These are phyloP conservation scores for Crax fasciolata DNA, from an alignment of 2,797 vertebrate species.

Conservation along the genomic window DNA sequence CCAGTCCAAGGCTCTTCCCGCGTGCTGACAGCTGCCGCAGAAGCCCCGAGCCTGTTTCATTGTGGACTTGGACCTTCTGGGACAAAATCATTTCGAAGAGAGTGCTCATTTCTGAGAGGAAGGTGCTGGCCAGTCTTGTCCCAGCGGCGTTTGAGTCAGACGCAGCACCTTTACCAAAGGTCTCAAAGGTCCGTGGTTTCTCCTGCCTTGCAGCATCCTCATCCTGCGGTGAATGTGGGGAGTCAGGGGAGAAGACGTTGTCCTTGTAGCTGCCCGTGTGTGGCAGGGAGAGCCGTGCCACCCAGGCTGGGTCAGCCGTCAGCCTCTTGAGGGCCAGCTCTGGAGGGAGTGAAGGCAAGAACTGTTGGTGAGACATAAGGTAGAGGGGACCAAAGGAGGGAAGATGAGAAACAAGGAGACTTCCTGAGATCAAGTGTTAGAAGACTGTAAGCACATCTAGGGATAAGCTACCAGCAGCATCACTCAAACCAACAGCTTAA, in stretches of 20 bases:
- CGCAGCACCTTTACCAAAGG: constrained; percentile 89
- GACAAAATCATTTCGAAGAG: constrained; percentile 94
- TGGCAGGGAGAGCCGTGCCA: constrained; percentile 91
- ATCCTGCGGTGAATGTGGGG: constrained; percentile 67
- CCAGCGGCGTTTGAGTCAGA: constrained; percentile 47
- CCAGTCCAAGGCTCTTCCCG: constrained; percentile 87
- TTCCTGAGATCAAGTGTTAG: background rate
- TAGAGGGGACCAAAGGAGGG: background rate
- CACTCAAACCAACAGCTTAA: background rate
- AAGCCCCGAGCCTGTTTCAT: constrained; percentile 83
- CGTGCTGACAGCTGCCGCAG: constrained; percentile 90
- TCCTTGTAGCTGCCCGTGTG: constrained; percentile 91
- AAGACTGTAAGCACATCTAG: background rate
- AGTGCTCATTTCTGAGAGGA: constrained; percentile 94
- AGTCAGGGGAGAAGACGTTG: constrained; percentile 89
- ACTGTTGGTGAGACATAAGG: background rate
- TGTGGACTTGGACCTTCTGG: constrained; percentile 87
- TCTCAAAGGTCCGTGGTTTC: constrained; percentile 91
- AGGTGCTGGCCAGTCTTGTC: constrained; percentile 85
- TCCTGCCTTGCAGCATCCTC: constrained; percentile 68
- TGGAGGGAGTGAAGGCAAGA: constrained; percentile 33
- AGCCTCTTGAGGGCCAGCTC: constrained; percentile 82
- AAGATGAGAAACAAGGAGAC: background rate
- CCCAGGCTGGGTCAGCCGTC: constrained; percentile 88
- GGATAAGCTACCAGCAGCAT: background rate